Conservation (phyloP, 2,797 vertebrate species). For the Sus cebifrons region DNA sequence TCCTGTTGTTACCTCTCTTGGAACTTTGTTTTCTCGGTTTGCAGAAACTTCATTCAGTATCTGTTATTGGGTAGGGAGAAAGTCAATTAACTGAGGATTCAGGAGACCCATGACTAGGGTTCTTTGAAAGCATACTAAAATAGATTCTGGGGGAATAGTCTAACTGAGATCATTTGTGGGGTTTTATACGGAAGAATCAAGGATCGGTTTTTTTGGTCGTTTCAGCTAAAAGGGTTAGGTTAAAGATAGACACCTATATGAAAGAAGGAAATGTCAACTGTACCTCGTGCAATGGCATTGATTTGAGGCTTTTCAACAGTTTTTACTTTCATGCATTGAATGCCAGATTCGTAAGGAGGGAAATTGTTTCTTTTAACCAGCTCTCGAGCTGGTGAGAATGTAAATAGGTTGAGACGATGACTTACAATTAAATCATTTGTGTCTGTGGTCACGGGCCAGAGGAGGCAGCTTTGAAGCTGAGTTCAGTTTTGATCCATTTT, state of each 20-base stretch:
- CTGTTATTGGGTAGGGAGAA: not conserved
- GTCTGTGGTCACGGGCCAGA: not conserved
- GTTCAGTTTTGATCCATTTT: constrained; percentile 23
- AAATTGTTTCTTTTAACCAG: constrained; percentile 63
- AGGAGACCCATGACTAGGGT: not conserved
- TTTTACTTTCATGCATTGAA: constrained; percentile 25
- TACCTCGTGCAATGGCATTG: not conserved
- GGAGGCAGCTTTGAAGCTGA: constrained; percentile 12
- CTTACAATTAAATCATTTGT: constrained; percentile 35
- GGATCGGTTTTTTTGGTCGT: not conserved
- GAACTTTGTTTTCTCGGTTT: constrained; percentile 35
- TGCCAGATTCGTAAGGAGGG: constrained; percentile 58
- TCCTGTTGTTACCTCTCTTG: not conserved
- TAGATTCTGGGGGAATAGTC: not conserved
- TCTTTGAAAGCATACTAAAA: constrained; percentile 42
- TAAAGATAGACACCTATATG: constrained; percentile 9
- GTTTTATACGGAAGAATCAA: not conserved
- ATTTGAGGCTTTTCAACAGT: constrained; percentile 16
- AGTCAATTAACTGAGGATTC: not conserved
- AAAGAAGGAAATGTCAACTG: not conserved
- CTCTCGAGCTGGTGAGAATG: constrained; percentile 52
- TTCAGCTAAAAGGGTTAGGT: constrained; percentile 5
- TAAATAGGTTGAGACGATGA: constrained; percentile 29
- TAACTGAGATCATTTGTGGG: not conserved
- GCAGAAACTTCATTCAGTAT: constrained; percentile 26